A percentile compares a stretch with the other conserved stretches of the same genome.
Evolutionary conservation across 1,140 invertebrate genomes (phyloP).

Genomic region (Cherax destructor): DNA sequence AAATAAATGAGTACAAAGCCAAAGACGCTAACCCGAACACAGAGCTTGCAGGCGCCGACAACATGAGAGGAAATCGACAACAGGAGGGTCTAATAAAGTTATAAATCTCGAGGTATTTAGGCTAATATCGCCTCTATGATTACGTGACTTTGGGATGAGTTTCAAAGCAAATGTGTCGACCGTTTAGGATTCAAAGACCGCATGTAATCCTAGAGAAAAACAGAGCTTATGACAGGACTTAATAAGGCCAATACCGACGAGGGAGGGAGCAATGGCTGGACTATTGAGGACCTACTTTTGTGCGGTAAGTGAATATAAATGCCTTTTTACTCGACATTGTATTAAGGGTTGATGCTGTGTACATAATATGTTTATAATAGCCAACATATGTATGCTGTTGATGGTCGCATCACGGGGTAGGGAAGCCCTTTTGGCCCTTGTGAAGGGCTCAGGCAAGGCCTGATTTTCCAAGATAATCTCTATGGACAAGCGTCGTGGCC

Average conservation of each 20-base stretch:
- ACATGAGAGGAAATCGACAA: slow-evolving; percentile 36
- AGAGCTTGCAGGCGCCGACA: background rate
- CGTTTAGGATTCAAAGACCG: slow-evolving; percentile 2
- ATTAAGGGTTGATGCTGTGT: slow-evolving; percentile 57
- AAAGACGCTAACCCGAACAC: background rate
- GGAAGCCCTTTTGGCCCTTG: background rate
- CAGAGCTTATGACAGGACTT: background rate
- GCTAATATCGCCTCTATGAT: slow-evolving; percentile 17
- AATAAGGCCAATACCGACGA: background rate
- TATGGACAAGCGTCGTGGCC: too few relatives aligned
- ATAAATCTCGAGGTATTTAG: slow-evolving; percentile 28
- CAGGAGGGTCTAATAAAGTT: slow-evolving; percentile 50
- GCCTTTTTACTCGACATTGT: slow-evolving; percentile 54
- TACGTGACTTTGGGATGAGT: background rate
- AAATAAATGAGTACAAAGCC: background rate
- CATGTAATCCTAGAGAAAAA: background rate
- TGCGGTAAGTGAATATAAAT: slow-evolving; percentile 48
- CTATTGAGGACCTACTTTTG: background rate
- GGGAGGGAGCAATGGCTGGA: background rate
- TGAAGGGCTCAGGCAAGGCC: background rate
- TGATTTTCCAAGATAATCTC: background rate
- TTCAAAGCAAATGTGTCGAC: background rate
- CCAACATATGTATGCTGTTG: slow-evolving; percentile 40
- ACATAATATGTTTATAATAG: slow-evolving; percentile 61
- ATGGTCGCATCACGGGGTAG: background rate